Base-by-base conservation (phyloP, 2,797 vertebrate species). In the Cryptoblepharus egeriae region DNA sequence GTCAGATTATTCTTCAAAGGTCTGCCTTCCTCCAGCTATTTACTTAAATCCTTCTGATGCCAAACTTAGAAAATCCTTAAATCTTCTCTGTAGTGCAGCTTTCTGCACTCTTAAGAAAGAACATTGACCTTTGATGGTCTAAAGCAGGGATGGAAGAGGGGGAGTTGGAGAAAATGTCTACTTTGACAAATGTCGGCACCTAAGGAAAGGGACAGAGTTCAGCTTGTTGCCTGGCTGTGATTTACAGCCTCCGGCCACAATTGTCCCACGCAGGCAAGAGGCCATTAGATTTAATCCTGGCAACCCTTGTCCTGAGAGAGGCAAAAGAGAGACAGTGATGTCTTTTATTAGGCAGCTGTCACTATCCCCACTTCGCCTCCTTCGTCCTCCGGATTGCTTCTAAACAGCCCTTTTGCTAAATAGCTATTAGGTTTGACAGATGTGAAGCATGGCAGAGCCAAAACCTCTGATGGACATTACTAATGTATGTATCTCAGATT, bases 191-290 rank as follows among this genome's bases (percentile, higher is more conserved):
- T 35, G 0, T 37, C 24, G 24, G 39, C 63, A 86, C 10, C 57
- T 79, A 75, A 39, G 39, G 80, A 0, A 2, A 84, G 65, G 26
- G 78, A 49, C 65, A 64, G 5, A 75, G 55, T 57, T 80, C 52
- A 79, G 67, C 30, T 76, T 83, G 35, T 78, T 28, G 52, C 55
- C 72, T 65, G 26, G 12, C 35, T 82, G 73, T 87, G 70, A 84
- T 84, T 83, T 83, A 63, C 57, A 82, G 28, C 2, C 8, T 20
- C 10, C 60, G 70, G 84, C 81, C 18, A 70, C 82, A 75, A 12
- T 1, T 55, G 64, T 78, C 28, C 9, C 42, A 73, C 24, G 10
- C 15, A 84, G 75, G 26, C 7, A 80, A 77, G 18, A 1, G n/a
- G 57, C 9, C n/a, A 30, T 24, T 55, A 60, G 4, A 2, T 20